A percentile compares a stretch with the other conserved stretches of the same genome.
Conservation (phyloP, 2,888 invertebrate species). For the Coelinius sp. region DNA sequence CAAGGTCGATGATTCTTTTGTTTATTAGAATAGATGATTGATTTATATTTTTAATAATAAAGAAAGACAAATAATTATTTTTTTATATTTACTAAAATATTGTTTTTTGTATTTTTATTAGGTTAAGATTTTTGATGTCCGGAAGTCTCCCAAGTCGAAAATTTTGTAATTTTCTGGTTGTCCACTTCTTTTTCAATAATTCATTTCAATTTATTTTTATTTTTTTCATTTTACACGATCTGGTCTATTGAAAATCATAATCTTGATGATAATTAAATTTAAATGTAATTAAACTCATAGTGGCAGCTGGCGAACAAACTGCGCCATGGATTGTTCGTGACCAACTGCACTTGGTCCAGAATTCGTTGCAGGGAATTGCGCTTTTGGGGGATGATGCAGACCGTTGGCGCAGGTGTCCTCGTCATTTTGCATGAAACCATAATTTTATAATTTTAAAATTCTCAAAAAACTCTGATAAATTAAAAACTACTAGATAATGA, state of each 20-base stretch:
- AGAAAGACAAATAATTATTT: neutral
- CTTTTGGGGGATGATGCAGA: conserved; percentile 28
- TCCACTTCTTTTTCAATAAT: neutral
- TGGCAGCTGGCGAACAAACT: conserved; percentile 53
- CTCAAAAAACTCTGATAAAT: neutral
- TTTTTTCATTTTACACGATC: neutral
- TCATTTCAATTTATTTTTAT: conserved; percentile 6
- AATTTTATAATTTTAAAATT: neutral
- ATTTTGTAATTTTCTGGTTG: neutral
- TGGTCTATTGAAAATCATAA: neutral
- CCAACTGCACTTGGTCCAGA: conserved; percentile 54
- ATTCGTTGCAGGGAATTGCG: conserved; percentile 45
- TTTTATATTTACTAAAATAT: neutral
- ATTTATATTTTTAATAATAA: neutral
- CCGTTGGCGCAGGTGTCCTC: conserved; percentile 49
- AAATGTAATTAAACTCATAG: conserved; percentile 31
- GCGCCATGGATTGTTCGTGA: conserved; percentile 50
- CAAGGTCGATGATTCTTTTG: conserved; percentile 27
- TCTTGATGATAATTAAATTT: neutral
- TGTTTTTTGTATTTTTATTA: neutral
- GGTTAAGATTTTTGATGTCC: neutral
- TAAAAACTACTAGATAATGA: neutral
- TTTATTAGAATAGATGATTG: neutral
- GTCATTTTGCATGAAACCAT: neutral
- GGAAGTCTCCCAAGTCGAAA: neutral